These are phyloP conservation scores for Meta bourneti DNA, from an alignment of 2,888 invertebrate genomes.

Conservation along the genomic window DNA sequence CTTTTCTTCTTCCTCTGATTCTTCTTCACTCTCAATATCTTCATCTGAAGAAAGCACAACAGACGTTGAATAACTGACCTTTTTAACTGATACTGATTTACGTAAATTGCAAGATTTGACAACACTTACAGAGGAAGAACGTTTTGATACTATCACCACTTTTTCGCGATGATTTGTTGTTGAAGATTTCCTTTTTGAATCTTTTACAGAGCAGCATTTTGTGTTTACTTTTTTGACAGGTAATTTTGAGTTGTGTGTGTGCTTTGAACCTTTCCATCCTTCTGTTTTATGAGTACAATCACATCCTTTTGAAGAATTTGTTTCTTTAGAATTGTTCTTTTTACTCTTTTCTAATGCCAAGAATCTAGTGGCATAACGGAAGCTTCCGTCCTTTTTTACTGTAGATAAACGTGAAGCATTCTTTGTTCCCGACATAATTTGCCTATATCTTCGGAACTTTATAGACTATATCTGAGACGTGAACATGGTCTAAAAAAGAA, in stretches of 20 bases:
- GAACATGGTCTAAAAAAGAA: constrained; percentile 25
- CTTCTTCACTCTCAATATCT: constrained; percentile 49
- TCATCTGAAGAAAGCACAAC: constrained; percentile 72
- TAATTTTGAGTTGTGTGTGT: constrained; percentile 45
- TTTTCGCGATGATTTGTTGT: constrained; percentile 46
- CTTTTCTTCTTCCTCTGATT: constrained; percentile 49
- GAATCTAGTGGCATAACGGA: constrained; percentile 64
- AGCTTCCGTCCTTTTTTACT: constrained; percentile 45
- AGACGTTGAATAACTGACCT: constrained; percentile 73
- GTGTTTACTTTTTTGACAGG: constrained; percentile 46
- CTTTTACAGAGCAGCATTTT: constrained; percentile 17
- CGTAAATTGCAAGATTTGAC: constrained; percentile 65
- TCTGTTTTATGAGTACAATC: constrained; percentile 64
- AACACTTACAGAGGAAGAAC: constrained; percentile 72
- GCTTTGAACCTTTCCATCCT: constrained; percentile 45
- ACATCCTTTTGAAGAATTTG: constrained; percentile 55
- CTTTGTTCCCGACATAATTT: constrained; percentile 66
- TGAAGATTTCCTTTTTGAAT: constrained; percentile 25
- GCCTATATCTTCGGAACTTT: background rate
- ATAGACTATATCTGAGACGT: constrained; percentile 1
- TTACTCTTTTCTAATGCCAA: constrained; percentile 59
- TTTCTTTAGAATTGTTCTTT: constrained; percentile 44
- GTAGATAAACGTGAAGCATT: constrained; percentile 30
- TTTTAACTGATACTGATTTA: constrained; percentile 67
- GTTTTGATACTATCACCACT: constrained; percentile 72